Evolutionary conservation across 1,140 invertebrate species (phyloP), one percentile per base, ranked within the genome.

Genomic region (Cheumatopsyche charites): DNA sequence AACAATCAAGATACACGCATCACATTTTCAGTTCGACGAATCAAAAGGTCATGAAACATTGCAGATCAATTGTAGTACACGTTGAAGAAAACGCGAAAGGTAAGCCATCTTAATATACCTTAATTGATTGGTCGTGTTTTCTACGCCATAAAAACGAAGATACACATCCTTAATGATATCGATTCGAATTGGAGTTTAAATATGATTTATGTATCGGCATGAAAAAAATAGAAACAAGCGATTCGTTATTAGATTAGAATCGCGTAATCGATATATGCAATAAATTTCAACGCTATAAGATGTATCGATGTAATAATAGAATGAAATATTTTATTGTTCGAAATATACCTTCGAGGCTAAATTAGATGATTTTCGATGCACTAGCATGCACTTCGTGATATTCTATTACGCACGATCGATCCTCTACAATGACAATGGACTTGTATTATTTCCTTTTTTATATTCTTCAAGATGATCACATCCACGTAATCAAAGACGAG

Each of bases 1-100:
- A 52, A 52, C 47, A 52, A 52, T 52, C 47, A 52, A 52, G 45
- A 47, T 52, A 17, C 19, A 5, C 47, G 47, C 6, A 52, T 52
- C 12, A 36, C 29, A 36, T 36, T 52, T 52, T 52, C 19, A 52
- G 47, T 17, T 17, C 15, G 19, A 17, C 7, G 19, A 52, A 15
- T 17, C n/a, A 52, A 52, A 52, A 52, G 47, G 47, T 52, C 19
- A 17, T 17, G 19, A 52, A 52, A 52, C 47, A 52, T 19, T 17
- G 9, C 9, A 36, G 29, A 36, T 17, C 47, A 17, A 17, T 17
- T 52, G 7, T 17, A 17, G 47, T 17, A 17, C 19, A 36, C 29
- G 29, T 36, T 4, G 29, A 3, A 36, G 9, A 9, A 36, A 36
- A 4, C 29, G 9, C 29, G 29, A 36, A 36, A 36, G 29, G n/a